Conservation (phyloP, 2,888 invertebrate genomes). For the Spicauda simplicius region DNA sequence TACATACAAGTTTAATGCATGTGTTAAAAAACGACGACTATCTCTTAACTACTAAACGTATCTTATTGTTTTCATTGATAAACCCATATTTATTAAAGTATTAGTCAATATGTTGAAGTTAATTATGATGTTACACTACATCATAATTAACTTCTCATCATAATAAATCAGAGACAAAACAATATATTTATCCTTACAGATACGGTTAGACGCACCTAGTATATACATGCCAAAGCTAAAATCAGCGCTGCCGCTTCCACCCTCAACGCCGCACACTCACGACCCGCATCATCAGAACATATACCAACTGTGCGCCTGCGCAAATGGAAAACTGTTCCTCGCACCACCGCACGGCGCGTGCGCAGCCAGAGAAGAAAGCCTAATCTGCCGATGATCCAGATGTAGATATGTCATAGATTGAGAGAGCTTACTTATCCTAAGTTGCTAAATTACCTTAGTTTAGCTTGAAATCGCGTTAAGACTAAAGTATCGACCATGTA, state of each 20-base stretch:
- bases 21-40: too few relatives aligned
- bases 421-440: constrained; percentile 9
- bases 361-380: constrained; percentile 82
- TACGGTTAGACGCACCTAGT: constrained; percentile 87
- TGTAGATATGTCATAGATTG: constrained; percentile 29
- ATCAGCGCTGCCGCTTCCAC: constrained; percentile 83
- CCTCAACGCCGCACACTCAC: constrained; percentile 77
- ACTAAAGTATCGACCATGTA: constrained; percentile 14
- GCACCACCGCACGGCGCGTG: constrained; percentile 94
- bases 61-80: too few relatives aligned
- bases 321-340: constrained; percentile 94
- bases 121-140: too few relatives aligned
- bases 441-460: constrained; percentile 7
- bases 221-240: constrained; percentile 88
- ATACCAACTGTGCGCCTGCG: constrained; percentile 96
- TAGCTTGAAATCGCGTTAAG: not conserved
- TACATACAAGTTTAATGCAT: too few relatives aligned
- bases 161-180: not conserved
- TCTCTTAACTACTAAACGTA: too few relatives aligned
- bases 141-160: too few relatives aligned
- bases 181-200: constrained; percentile 66
- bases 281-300: constrained; percentile 87
- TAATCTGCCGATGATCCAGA: constrained; percentile 79
- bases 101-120: too few relatives aligned
- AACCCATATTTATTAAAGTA: too few relatives aligned